Base-by-base conservation (phyloP, 2,888 invertebrate species). In the Phaedon cochleariae region DNA sequence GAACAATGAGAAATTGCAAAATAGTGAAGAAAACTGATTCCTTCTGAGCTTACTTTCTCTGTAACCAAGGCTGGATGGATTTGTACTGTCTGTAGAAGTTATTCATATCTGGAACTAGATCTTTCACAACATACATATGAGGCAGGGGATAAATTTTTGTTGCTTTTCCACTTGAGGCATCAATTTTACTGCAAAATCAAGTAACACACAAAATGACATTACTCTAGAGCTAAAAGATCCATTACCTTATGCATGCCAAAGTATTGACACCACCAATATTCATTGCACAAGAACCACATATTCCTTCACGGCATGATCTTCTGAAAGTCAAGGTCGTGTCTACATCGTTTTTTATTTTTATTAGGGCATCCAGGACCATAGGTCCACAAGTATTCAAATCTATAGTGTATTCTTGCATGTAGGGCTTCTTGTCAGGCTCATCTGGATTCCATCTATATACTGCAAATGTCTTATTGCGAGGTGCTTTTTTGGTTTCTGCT, bases 61-160 rank as follows among this genome's bases (percentile, higher is more conserved):
- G 97, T 71, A 99, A 86, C 94, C 96, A 99, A 0, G 98, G 98
- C 83, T 98, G 92, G 80, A 99, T 98, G 0, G 93, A 92, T 71
- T 89, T 90, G 82, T 99, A 99, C 84, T 99, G 98, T 64, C 90
- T 89, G 83, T 98, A 98, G 85, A 99, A 99, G 84, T 98, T 94
- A 62, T 88, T 94, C 90, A 99, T 91, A 84, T 99, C 98, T 0
- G 95, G 95, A 18, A 96, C 93, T 67, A 96, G 85, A 84, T 96
- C 98, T 81, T 98, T 97, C 21, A 98, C 91, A n/a, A 99, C 97
- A 81, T 98, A 98, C 98, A 98, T 98, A 81, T 99, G 99, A 0
- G 99, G 98, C 68, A 99, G 85, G 0, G 98, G 98, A 82, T 98
- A 98, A 73, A 99, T 91, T 68, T 82, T 82, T 4, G 76, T 81